These are phyloP conservation scores for Amyelois transitella DNA, from an alignment of 1,140 invertebrate species.

Conservation along the genomic window DNA sequence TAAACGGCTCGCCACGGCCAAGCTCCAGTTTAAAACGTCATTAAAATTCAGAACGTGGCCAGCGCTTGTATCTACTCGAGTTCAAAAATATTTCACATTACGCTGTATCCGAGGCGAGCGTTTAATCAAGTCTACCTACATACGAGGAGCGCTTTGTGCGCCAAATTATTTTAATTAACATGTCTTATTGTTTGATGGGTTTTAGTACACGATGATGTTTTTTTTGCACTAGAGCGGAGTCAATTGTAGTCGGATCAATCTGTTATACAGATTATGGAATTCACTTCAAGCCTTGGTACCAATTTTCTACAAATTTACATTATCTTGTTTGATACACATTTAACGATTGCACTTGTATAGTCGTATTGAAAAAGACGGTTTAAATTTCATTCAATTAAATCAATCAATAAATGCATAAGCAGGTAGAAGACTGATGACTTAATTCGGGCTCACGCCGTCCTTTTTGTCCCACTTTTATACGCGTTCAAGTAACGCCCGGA, in stretches of 20 bases:
- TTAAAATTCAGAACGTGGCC: constrained; percentile 40
- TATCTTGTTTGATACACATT: no score
- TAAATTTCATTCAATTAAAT: no score
- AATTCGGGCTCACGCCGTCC: constrained; percentile 21
- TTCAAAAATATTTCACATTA: constrained; percentile 26
- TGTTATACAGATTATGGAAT: no score
- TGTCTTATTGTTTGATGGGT: background rate
- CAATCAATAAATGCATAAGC: constrained; percentile 36
- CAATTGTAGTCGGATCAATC: no score
- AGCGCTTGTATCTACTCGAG: constrained; percentile 13
- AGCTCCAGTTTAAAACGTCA: constrained; percentile 4
- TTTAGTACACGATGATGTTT: background rate
- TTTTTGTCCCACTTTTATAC: constrained; percentile 41
- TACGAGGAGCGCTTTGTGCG: background rate
- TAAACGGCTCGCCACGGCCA: background rate
- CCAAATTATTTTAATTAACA: constrained; percentile 26
- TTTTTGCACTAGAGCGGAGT: no score
- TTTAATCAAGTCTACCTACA: constrained; percentile 13
- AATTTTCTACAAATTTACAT: no score
- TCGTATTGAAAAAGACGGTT: no score
- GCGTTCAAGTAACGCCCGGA: constrained; percentile 40
- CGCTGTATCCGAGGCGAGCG: background rate
- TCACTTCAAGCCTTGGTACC: no score
- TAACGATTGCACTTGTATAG: no score
- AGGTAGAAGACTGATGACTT: constrained; percentile 47